Base-by-base conservation (phyloP, 1,140 invertebrate species). In the Drosophila funebris region DNA sequence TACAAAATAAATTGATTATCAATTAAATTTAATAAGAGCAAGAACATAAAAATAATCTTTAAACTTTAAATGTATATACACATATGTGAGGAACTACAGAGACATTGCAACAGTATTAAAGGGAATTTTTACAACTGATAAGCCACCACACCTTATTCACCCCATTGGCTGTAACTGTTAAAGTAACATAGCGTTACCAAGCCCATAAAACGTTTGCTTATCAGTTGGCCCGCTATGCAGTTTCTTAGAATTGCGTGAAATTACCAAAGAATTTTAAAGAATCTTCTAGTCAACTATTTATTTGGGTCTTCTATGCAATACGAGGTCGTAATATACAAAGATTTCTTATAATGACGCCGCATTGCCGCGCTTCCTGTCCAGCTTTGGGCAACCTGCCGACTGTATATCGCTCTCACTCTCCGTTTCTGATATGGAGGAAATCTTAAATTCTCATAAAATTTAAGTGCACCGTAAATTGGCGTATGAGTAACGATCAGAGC, bases 401-500 rank as follows among this genome's bases (percentile, higher is more conserved):
- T 27, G 8, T 46, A 36, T 31, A 29, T 20, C 39, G 7, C 62
- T 76, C 68, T 70, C 56, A 64, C 62, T 76, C 33, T 69, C 37
- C 48, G 39, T 63, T 46, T 64, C 73, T 73, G 75, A 84, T 84
- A 61, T 81, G 82, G 67, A 87, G 82, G 82, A 87, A 87, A 87
- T 87, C 82, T 87, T 87, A 87, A 87, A 87, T 87, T 87, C 83
- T 70, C 83, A 87, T 87, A 87, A 87, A 87, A 87, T 67, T 88
- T 87, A 78, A 87, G 83, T 87, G 83, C 78, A 79, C 85, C 78
- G 69, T 87, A 87, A 87, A 87, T 87, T 87, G 78, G 78, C 64
- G 72, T 76, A 87, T 87, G 83, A 87, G 62, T 82, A 87, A 87
- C 82, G 82, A 78, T 83, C 82, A 68, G 77, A 78, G 72, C 52